These are phyloP conservation scores for Nothobranchius furzeri DNA, from an alignment of 2,113 vertebrate genomes.

Conservation along the genomic window DNA sequence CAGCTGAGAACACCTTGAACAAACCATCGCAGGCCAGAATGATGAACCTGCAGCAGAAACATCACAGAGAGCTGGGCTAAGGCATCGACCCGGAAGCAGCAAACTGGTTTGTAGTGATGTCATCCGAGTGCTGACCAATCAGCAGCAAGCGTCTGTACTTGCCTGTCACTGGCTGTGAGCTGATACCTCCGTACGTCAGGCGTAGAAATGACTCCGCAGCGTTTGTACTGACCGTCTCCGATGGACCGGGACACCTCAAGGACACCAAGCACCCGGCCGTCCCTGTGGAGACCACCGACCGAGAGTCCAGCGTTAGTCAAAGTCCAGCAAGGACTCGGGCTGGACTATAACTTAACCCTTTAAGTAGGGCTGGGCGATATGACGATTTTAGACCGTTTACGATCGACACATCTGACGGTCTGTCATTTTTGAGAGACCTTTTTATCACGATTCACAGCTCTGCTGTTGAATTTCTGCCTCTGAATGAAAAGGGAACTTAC, in stretches of 20 bases:
- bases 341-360: too few species aligned
- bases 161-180: constrained; percentile 89
- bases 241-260: constrained; percentile 96
- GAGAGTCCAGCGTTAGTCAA: background rate
- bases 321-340: too few species aligned
- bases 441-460: too few species aligned
- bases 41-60: constrained; percentile 83
- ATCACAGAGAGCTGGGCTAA: too few species aligned
- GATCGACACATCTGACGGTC: too few species aligned
- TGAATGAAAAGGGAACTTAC: too few species aligned
- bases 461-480: too few species aligned
- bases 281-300: constrained; percentile 70
- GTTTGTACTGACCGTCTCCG: constrained; percentile 97
- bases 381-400: too few species aligned
- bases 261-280: constrained; percentile 91
- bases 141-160: constrained; percentile 22
- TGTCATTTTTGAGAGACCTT: too few species aligned
- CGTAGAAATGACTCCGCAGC: constrained; percentile 91
- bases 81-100: background rate
- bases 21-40: constrained; percentile 95
- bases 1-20: constrained; percentile 95
- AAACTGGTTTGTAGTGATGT: background rate
- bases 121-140: background rate
- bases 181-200: constrained; percentile 92
- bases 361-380: too few species aligned